Percentiles rank a stretch among this genome's conserved stretches.
phyloP scores from a whole-genome alignment of 2,113 vertebrate species.

The Gasterosteus nipponicus region DNA sequence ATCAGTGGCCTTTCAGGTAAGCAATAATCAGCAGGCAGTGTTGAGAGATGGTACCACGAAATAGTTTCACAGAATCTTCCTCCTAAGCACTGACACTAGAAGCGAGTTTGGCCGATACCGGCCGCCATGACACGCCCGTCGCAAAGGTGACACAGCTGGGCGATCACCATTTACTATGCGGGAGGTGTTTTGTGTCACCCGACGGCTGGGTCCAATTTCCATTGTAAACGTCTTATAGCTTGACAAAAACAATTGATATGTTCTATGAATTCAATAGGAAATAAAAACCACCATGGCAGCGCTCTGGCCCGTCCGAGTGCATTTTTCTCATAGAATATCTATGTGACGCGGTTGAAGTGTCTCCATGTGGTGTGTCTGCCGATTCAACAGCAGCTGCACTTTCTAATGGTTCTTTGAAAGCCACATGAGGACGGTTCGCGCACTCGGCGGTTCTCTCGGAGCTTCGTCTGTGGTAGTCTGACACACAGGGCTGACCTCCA shows the following conservation, averaged over 20 bases:
- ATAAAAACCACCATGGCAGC: constrained; percentile 5
- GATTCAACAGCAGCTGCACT: constrained; percentile 47
- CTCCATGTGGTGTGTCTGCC: constrained; percentile 18
- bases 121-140: background rate
- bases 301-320: background rate
- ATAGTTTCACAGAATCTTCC: constrained; percentile 1
- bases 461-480: constrained; percentile 25
- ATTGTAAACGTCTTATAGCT: background rate
- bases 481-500: constrained; percentile 34
- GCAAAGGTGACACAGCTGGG: constrained; percentile 10
- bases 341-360: background rate
- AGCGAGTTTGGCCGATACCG: background rate
- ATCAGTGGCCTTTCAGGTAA: constrained; percentile 93
- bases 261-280: background rate
- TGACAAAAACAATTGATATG: background rate
- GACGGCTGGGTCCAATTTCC: background rate
- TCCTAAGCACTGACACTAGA: background rate
- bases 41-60: background rate
- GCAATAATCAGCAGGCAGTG: constrained; percentile 34
- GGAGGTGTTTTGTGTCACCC: background rate
- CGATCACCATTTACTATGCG: constrained; percentile 14
- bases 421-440: constrained; percentile 30
- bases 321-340: constrained; percentile 7
- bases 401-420: constrained; percentile 51
- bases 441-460: constrained; percentile 24